These are phyloP conservation scores for Cheilosia vulpina DNA, from an alignment of 2,888 invertebrate genomes.

Conservation along the genomic window DNA sequence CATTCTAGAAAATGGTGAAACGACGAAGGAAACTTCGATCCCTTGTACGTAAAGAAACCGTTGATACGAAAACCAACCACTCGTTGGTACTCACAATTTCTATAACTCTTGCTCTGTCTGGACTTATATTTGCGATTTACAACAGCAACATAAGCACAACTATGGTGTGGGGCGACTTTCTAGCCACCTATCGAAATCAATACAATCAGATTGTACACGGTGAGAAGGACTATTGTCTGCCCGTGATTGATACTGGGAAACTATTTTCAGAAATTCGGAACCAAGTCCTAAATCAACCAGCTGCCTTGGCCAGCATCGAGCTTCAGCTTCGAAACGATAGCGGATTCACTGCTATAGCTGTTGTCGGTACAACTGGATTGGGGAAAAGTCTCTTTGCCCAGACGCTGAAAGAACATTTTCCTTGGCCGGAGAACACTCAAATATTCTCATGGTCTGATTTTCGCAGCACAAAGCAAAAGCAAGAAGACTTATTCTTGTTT, in stretches of 20 bases:
- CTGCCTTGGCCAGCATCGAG: conserved; percentile 78
- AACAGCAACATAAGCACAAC: conserved; percentile 8
- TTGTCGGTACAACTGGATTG: conserved; percentile 80
- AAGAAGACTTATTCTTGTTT: conserved; percentile 61
- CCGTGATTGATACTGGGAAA: conserved; percentile 58
- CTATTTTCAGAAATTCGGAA: conserved; percentile 76
- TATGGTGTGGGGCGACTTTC: conserved; percentile 51
- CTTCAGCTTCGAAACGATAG: conserved; percentile 76
- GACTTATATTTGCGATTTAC: not conserved
- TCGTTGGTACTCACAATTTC: not conserved
- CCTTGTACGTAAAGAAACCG: conserved; percentile 21
- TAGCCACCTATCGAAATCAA: conserved; percentile 77
- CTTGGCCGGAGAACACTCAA: conserved; percentile 81
- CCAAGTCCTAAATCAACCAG: conserved; percentile 40
- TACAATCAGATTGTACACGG: conserved; percentile 80
- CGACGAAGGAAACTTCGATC: conserved; percentile 51
- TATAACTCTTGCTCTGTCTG: not conserved
- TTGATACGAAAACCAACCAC: not conserved
- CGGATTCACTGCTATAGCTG: conserved; percentile 77
- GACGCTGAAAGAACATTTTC: conserved; percentile 78
- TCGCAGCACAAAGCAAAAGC: conserved; percentile 57
- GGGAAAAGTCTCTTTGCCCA: conserved; percentile 80
- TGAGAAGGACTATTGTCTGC: conserved; percentile 79
- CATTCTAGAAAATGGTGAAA: conserved; percentile 44
- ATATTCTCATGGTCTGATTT: conserved; percentile 78